These are phyloP conservation scores for Ascidia mentula DNA, from an alignment of 23 tunicate genomes.

Conservation along the genomic window DNA sequence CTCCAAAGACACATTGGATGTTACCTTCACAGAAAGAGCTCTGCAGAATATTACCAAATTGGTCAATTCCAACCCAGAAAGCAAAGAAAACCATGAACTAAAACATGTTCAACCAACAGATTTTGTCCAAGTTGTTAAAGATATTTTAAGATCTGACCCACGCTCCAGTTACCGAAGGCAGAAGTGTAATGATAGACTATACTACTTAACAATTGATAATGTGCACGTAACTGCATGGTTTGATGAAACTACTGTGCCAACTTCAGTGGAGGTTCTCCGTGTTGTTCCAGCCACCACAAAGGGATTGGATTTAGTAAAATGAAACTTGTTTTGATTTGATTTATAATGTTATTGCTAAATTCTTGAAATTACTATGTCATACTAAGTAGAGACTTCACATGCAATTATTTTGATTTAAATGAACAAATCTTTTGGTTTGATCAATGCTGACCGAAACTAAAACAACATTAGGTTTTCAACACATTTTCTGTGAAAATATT, in stretches of 20 bases:
- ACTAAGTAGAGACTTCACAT: too few species aligned
- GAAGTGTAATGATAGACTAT: conserved; percentile 76
- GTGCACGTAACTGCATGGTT: conserved; percentile 92
- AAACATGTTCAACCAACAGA: conserved; percentile 21
- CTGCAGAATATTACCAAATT: conserved; percentile 33
- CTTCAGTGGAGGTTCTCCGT: conserved; percentile 66
- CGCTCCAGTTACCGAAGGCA: conserved; percentile 75
- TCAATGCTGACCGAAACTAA: too few species aligned
- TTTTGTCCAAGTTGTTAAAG: conserved; percentile 42
- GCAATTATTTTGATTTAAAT: too few species aligned
- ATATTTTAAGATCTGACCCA: conserved; percentile 75
- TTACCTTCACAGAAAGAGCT: conserved; percentile 61
- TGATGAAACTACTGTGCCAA: conserved; percentile 53
- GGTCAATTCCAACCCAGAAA: background rate
- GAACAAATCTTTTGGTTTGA: too few species aligned
- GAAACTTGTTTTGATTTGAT: too few species aligned
- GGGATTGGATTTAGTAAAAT: too few species aligned
- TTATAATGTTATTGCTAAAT: too few species aligned
- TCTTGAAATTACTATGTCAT: too few species aligned
- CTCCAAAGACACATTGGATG: conserved; percentile 21
- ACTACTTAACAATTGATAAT: conserved; percentile 73
- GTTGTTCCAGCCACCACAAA: conserved; percentile 29
- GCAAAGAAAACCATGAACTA: conserved; percentile 7
- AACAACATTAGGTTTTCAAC: too few species aligned
- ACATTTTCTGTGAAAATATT: too few species aligned